A percentile compares a stretch with the other conserved stretches of the same genome.
Conservation (phyloP, 2,797 vertebrate genomes). For the Coregonus sp. region DNA sequence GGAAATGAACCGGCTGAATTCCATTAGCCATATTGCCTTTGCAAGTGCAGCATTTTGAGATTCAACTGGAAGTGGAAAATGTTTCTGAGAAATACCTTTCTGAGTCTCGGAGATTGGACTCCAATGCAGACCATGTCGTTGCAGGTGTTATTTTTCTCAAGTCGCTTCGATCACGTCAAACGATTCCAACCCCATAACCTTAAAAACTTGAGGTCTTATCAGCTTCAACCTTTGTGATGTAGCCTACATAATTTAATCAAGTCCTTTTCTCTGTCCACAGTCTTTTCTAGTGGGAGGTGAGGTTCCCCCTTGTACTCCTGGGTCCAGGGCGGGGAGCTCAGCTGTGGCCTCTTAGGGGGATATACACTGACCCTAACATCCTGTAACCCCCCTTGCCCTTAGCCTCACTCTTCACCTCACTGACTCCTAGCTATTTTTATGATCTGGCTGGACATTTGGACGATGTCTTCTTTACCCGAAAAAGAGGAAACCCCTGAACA, state of each 20-base stretch:
- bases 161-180: background rate
- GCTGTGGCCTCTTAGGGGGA: constrained; percentile 33
- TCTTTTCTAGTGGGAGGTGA: constrained; percentile 2
- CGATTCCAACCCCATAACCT: background rate
- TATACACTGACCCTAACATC: constrained; percentile 64
- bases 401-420: constrained; percentile 64
- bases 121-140: background rate
- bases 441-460: constrained; percentile 60
- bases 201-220: background rate
- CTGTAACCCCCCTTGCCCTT: constrained; percentile 59
- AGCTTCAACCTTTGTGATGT: background rate
- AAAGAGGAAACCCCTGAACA: constrained; percentile 59
- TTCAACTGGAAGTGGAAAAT: constrained; percentile 26
- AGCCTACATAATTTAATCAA: background rate
- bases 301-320: constrained; percentile 26
- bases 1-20: constrained; percentile 68
- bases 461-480: constrained; percentile 36
- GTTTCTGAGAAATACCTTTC: constrained; percentile 29
- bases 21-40: constrained; percentile 61
- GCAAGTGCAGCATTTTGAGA: constrained; percentile 35
- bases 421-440: constrained; percentile 77
- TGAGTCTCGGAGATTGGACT: background rate
- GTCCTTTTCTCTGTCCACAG: background rate
- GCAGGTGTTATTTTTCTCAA: background rate
- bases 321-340: constrained; percentile 45